Evolutionary conservation across 2,797 vertebrate genomes (phyloP), one percentile per base, ranked within the genome.

Genomic region (Sebastes trivittatus): DNA sequence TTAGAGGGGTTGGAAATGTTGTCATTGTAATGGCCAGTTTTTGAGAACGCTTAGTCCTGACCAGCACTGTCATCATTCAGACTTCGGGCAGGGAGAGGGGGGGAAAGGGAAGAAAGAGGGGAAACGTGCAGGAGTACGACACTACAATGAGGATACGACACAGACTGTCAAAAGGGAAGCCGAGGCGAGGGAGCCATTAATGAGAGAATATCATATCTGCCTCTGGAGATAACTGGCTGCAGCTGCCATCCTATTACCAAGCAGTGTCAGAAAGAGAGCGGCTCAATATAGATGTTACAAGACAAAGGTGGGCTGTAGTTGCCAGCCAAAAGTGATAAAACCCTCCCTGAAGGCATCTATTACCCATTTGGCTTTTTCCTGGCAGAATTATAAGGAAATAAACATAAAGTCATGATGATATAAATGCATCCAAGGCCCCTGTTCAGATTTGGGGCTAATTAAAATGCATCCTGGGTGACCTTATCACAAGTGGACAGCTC

Each of bases 141-240:
- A 60, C 63, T 54, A 72, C 78, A 76, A 58, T n/a, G 56, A 81
- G 67, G 71, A 66, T 65, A 60, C 13, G 42, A 80, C 72, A 80
- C 75, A 38, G 80, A 62, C 73, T 77, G 88, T 83, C 82, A 74
- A 64, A 88, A 42, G 71, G 54, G 56, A 75, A 88, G 68, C 55
- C 3, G 71, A 75, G 73, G 74, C 83, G 58, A 83, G 84, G 23
- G 10, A 75, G 79, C 54, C 77, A 74, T 90, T 93, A 91, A 91
- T 90, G 87, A 88, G 82, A 82, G 63, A 76, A 83, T 82, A 86
- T 85, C 62, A 85, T 82, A 87, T 84, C 76, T 88, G 86, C 84
- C 86, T 88, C 84, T 46, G 27, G 86, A 90, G 89, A 91, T 77
- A 83, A 75, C 63, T 38, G 69, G 16, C 76, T 89, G 75, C 80